Percentiles rank a stretch among this genome's conserved stretches.
Evolutionary conservation across 2,888 invertebrate species (phyloP).

Genomic region (Meganola albula): DNA sequence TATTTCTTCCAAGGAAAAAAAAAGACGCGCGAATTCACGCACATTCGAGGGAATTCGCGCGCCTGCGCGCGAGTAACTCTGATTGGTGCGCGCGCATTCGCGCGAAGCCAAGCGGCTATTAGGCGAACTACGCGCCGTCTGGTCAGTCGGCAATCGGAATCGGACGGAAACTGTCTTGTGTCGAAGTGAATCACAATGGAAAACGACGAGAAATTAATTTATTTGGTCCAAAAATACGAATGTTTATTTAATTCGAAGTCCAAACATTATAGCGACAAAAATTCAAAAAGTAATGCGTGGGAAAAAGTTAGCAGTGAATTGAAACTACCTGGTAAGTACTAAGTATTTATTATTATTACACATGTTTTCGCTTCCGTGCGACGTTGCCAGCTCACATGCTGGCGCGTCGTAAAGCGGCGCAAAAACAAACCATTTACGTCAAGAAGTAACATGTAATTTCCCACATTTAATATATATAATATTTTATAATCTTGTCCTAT

Average conservation of each 20-base stretch:
- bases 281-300: conserved; percentile 5
- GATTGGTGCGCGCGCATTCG: conserved; percentile 3
- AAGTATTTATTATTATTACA: conserved; percentile 5
- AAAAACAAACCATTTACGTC: too few relatives aligned
- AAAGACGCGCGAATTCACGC: too few relatives aligned
- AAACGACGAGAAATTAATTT: conserved; percentile 5
- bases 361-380: conserved; percentile 5
- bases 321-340: conserved; percentile 5
- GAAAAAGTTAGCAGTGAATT: conserved; percentile 6
- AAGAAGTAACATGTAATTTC: conserved; percentile 2
- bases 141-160: conserved; percentile 4
- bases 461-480: too few relatives aligned
- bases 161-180: conserved; percentile 1
- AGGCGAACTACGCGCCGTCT: conserved; percentile 2
- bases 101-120: conserved; percentile 4
- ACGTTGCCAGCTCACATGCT: too few relatives aligned
- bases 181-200: conserved; percentile 1
- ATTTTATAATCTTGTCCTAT: conserved; percentile 1
- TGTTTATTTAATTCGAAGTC: conserved; percentile 5
- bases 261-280: conserved; percentile 4
- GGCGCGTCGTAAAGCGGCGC: too few relatives aligned
- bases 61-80: conserved; percentile 2
- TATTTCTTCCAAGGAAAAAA: too few relatives aligned
- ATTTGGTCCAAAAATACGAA: conserved; percentile 5
- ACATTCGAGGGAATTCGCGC: too few relatives aligned